Evolutionary conservation across 2,888 invertebrate species (phyloP).

Genomic region (Oligia latruncula): DNA sequence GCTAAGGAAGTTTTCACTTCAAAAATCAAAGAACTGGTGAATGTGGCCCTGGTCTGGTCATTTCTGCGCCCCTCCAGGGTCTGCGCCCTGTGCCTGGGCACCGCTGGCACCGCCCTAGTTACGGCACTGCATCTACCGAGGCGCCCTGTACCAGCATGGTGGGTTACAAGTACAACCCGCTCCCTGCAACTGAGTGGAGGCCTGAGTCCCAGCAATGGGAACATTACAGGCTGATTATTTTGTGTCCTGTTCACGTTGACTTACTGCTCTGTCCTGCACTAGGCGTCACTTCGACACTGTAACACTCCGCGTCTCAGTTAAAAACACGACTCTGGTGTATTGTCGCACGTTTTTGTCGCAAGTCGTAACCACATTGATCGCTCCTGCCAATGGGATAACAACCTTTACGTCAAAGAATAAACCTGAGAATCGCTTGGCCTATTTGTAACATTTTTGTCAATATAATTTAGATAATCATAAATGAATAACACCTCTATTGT

Average conservation of each 20-base stretch:
- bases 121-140: no score
- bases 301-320: conserved; percentile 46
- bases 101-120: no score
- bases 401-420: fast-evolving
- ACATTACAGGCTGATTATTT: background rate
- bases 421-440: background rate
- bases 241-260: background rate
- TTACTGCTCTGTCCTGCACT: conserved; percentile 35
- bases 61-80: no score
- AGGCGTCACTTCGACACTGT: conserved; percentile 13
- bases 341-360: conserved; percentile 55
- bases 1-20: no score
- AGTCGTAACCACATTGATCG: conserved; percentile 20
- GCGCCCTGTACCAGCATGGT: no score
- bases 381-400: background rate
- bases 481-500: conserved; percentile 8
- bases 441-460: conserved; percentile 1
- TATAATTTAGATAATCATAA: conserved; percentile 15
- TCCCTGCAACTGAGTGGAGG: background rate
- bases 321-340: conserved; percentile 49
- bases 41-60: no score
- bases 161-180: no score
- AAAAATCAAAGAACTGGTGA: no score
- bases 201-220: background rate
- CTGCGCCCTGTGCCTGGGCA: no score